A percentile compares a stretch with the other conserved stretches of the same genome.
Conservation (phyloP, 37 sponge, comb jelly and placozoan species). For the Ianthella basta region DNA sequence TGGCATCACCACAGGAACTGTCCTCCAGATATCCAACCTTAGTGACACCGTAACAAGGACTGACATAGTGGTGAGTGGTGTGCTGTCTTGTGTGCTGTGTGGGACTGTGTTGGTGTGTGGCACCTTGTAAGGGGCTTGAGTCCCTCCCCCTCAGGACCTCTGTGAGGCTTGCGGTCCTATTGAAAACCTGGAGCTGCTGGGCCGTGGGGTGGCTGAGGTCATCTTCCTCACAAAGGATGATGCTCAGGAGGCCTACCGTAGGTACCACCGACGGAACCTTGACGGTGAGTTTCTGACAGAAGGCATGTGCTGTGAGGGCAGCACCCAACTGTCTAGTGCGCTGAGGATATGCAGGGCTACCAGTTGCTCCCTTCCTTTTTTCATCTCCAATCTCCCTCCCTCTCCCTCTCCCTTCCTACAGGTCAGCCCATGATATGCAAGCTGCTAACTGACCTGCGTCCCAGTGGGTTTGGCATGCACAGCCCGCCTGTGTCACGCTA, state of each 20-base stretch:
- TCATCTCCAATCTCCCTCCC: not conserved
- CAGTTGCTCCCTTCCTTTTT: not conserved
- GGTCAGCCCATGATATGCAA: constrained; percentile 29
- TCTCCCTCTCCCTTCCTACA: not conserved
- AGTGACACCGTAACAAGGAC: constrained; percentile 79
- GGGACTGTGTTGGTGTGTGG: not conserved
- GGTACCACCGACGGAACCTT: constrained; percentile 82
- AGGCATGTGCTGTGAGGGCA: too few species aligned
- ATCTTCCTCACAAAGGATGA: constrained; percentile 79
- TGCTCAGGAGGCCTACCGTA: constrained; percentile 87
- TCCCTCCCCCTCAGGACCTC: constrained; percentile 53
- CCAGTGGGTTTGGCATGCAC: not conserved
- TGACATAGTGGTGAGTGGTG: constrained; percentile 71
- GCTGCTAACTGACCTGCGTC: not conserved
- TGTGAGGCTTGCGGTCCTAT: constrained; percentile 78
- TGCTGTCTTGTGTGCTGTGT: not conserved
- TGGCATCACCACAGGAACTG: constrained; percentile 72
- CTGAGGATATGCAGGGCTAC: too few species aligned
- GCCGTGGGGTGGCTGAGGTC: constrained; percentile 81
- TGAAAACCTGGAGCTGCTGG: constrained; percentile 59
- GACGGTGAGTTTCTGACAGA: constrained; percentile 51
- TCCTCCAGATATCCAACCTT: constrained; percentile 77
- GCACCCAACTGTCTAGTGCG: too few species aligned
- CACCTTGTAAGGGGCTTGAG: too few species aligned
- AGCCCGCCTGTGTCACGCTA: not conserved